These are phyloP conservation scores for Oreochromis mossambicus DNA, from an alignment of 2,797 vertebrate genomes.

Conservation along the genomic window DNA sequence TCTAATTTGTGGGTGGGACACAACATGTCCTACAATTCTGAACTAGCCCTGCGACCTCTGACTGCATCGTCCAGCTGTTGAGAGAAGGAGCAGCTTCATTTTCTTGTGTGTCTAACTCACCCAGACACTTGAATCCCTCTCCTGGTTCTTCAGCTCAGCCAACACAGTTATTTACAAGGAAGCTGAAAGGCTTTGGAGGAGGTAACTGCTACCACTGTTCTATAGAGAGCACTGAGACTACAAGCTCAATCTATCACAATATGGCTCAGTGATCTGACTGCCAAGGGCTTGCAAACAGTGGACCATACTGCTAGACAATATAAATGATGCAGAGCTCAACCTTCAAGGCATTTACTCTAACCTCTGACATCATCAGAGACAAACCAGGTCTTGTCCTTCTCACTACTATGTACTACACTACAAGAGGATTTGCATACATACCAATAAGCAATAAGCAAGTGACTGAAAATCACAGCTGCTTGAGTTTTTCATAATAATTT, in stretches of 20 bases:
- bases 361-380: background rate
- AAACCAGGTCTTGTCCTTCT: background rate
- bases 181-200: background rate
- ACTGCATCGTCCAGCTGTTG: background rate
- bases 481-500: background rate
- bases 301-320: background rate
- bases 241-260: background rate
- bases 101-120: background rate
- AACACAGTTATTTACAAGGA: background rate
- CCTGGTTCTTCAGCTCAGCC: background rate
- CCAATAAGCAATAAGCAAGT: background rate
- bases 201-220: no score
- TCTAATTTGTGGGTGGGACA: rapidly evolving
- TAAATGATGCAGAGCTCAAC: background rate
- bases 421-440: background rate
- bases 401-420: background rate
- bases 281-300: background rate
- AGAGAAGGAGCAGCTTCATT: background rate
- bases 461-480: background rate
- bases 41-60: background rate
- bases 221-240: background rate
- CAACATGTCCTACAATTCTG: background rate
- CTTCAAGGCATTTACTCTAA: background rate
- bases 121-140: background rate
- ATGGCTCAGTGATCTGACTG: background rate